These are phyloP conservation scores for Syngnathus typhle DNA, from an alignment of 2,113 vertebrate species.

Conservation along the genomic window DNA sequence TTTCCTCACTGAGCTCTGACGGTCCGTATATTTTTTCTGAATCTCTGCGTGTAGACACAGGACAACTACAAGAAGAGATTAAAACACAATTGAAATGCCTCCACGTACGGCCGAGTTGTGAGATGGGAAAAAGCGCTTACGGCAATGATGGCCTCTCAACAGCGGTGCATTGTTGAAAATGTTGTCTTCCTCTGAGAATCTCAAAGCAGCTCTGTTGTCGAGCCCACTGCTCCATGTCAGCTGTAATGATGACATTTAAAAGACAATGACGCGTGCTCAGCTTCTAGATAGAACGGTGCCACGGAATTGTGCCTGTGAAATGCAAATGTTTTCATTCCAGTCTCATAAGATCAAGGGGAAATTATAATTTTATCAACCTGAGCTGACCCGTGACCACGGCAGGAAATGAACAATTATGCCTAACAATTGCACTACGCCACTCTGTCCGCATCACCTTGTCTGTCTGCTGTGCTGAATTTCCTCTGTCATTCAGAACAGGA, in stretches of 20 bases:
- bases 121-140: slow-evolving; percentile 4
- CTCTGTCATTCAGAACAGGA: slow-evolving; percentile 44
- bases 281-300: not conserved
- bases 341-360: not conserved
- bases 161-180: slow-evolving; percentile 3
- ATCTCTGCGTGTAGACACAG: slow-evolving; percentile 1
- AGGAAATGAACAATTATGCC: slow-evolving; percentile 55
- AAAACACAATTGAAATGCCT: slow-evolving; percentile 1
- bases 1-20: slow-evolving; percentile 26
- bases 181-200: not conserved
- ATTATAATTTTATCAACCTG: slow-evolving; percentile 25
- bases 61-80: slow-evolving; percentile 3
- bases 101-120: not conserved
- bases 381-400: slow-evolving; percentile 13
- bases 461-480: slow-evolving; percentile 37
- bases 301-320: not conserved
- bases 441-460: slow-evolving; percentile 18
- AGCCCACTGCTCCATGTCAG: not conserved
- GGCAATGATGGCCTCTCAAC: not conserved
- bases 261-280: not conserved
- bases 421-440: slow-evolving; percentile 28
- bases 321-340: not conserved
- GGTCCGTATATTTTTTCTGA: slow-evolving; percentile 41
- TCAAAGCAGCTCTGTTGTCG: not conserved
- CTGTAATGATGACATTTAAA: not conserved